phyloP scores from a whole-genome alignment of 2,888 invertebrate genomes.

The Lagria hirta region DNA sequence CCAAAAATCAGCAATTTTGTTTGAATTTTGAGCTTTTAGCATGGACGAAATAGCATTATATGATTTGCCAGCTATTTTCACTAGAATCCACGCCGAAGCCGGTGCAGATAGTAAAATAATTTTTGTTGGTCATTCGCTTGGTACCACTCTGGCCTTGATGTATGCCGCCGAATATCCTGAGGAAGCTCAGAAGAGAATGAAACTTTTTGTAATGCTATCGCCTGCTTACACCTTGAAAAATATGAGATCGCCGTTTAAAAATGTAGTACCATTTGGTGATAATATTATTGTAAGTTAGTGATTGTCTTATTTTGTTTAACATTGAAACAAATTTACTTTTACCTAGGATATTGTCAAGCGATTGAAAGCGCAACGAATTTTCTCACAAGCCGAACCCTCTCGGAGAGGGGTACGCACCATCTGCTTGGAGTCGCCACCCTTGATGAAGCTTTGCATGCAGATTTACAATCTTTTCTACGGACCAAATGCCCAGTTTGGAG shows the following conservation, averaged over 20 bases:
- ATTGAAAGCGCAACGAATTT: conserved; percentile 34
- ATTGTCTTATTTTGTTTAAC: too few species aligned
- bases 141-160: conserved; percentile 72
- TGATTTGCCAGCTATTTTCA: conserved; percentile 45
- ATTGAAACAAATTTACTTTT: conserved; percentile 2
- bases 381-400: conserved; percentile 43
- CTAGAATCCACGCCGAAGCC: conserved; percentile 36
- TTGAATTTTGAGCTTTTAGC: conserved; percentile 31
- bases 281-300: not conserved
- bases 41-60: conserved; percentile 46
- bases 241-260: conserved; percentile 63
- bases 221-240: conserved; percentile 65
- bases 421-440: conserved; percentile 44
- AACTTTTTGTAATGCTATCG: conserved; percentile 64
- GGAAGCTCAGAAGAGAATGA: conserved; percentile 66
- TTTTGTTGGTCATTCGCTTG: conserved; percentile 89
- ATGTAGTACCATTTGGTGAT: conserved; percentile 62
- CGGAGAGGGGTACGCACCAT: conserved; percentile 33
- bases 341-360: conserved; percentile 36
- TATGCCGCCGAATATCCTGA: conserved; percentile 68
- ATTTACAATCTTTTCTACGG: conserved; percentile 47
- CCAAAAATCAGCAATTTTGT: too few species aligned
- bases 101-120: conserved; percentile 53
- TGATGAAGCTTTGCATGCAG: conserved; percentile 45
- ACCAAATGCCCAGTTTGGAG: conserved; percentile 43